Conservation (phyloP, 2,797 vertebrate genomes). For the Tragelaphus eurycerus region DNA sequence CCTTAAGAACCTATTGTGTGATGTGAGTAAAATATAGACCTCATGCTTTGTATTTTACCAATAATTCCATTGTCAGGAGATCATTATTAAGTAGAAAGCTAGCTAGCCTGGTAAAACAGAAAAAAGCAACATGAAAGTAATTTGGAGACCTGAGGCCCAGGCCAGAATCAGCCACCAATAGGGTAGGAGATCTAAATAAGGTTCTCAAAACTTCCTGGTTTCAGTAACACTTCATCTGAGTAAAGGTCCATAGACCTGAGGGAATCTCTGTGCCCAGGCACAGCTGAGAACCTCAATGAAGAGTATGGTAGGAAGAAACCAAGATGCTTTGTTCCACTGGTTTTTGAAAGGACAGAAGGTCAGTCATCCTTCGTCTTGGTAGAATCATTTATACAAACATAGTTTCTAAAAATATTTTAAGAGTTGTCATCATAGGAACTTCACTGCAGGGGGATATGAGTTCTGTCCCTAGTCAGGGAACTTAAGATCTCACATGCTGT, state of each 20-base stretch:
- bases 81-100: conserved; percentile 9
- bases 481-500: background rate
- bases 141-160: background rate
- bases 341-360: background rate
- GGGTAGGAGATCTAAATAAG: background rate
- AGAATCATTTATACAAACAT: background rate
- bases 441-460: background rate
- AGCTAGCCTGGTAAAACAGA: background rate
- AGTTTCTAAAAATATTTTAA: background rate
- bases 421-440: background rate
- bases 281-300: background rate
- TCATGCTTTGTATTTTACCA: background rate
- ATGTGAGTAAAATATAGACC: background rate
- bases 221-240: background rate
- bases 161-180: background rate
- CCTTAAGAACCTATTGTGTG: background rate
- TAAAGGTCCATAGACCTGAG: background rate
- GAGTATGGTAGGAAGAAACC: background rate
- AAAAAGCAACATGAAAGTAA: background rate
- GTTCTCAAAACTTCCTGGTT: background rate
- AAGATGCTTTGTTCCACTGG: background rate
- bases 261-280: background rate
- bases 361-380: background rate
- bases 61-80: background rate
- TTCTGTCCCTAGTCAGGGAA: background rate